Conservation (phyloP, 2,113 vertebrate genomes). For the Malurus alboscapulatus region DNA sequence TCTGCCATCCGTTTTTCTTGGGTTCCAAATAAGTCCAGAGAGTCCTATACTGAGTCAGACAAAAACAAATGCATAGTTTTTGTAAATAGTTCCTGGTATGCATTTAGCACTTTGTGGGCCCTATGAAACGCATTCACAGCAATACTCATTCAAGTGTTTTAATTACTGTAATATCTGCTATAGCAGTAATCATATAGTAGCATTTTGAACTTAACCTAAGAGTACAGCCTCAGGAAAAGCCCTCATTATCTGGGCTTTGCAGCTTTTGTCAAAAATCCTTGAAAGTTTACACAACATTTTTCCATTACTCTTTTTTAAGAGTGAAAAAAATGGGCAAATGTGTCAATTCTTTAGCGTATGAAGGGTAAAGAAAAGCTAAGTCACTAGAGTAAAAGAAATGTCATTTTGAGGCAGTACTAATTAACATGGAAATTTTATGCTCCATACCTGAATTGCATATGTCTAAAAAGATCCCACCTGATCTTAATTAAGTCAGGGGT, state of each 20-base stretch:
- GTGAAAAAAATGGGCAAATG: not conserved
- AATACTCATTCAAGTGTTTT: not conserved
- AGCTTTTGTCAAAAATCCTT: not conserved
- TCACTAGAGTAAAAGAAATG: not conserved
- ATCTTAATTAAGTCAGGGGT: not conserved
- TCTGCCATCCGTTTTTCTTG: not conserved
- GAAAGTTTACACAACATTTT: not conserved
- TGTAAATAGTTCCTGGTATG: not conserved
- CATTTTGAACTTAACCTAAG: not conserved
- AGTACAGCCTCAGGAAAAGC: not conserved
- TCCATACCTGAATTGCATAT: not conserved
- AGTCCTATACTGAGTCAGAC: not conserved
- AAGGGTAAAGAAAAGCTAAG: not conserved
- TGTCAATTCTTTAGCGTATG: not conserved
- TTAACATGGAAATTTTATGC: rapidly evolving
- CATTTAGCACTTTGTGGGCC: not conserved
- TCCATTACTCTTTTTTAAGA: not conserved
- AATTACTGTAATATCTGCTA: not conserved
- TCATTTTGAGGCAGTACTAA: not conserved
- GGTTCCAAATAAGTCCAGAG: not conserved
- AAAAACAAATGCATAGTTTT: not conserved
- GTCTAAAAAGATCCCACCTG: not conserved
- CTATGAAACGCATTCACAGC: not conserved
- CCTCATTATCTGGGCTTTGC: not conserved
- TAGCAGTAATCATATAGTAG: not conserved